Base-by-base conservation (phyloP, 2,888 invertebrate genomes). In the Eueremaeus valkanovi region DNA sequence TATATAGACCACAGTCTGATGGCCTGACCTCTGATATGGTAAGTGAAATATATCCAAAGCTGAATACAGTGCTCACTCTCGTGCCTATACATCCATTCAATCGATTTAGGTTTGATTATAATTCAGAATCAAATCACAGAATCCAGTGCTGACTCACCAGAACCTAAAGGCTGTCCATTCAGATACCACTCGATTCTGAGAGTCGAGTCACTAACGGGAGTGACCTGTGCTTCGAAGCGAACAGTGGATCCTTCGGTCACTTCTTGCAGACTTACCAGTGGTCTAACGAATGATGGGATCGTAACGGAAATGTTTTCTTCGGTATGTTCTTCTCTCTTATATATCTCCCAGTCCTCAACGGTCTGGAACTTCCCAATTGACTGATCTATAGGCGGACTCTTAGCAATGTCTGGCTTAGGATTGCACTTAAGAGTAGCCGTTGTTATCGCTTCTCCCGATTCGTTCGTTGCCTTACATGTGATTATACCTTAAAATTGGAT, bases 1-100 rank as follows among this genome's bases (percentile, higher is more conserved):
- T 93, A 82, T 95, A 95, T 85, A 91, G 90, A 85, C 96, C 96
- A 83, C 92, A 90, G 89, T 99, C 98, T 90, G 98, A 97, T 88
- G 91, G 90, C 87, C 95, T 92, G 88, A 96, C 91, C 90, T 96
- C 95, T 90, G 95, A 88, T 85, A 98, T 95, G 87, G 96, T 96
- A 83, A 97, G 90, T 86, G 95, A 94, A 87, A 96, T 95, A 88
- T 95, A 80, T n/a, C 96, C 96, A 89, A 97, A 96, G 89, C 96
- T 97, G 89, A 94, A 94, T 88, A 94, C 93, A 84, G 95, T 93
- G 84, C 93, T 93, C 86, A 95, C 95, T 86, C 96, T 90, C 84
- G 95, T 95, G 86, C 86, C 86, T 85, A 77, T 31, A 8, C 24
- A 33, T 24, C 27, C 5, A 13, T 21, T 72, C 24, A 73, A 73